A percentile compares a stretch with the other conserved stretches of the same genome.
Evolutionary conservation across 2,797 vertebrate species (phyloP).

Genomic region (Amblyopsis hoosieri): DNA sequence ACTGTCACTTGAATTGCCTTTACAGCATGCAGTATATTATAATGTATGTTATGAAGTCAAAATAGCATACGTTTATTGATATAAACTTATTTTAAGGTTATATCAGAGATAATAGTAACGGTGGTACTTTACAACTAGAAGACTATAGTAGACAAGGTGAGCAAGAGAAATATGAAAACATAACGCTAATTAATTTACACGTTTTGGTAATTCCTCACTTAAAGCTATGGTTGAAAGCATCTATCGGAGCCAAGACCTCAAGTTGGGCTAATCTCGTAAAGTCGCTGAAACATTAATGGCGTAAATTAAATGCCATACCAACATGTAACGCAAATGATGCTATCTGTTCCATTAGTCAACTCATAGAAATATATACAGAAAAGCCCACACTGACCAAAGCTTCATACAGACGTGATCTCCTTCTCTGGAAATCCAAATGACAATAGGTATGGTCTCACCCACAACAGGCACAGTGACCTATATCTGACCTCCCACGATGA

Average conservation of each 20-base stretch:
- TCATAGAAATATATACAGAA: slow-evolving; percentile 22
- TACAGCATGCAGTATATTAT: background rate
- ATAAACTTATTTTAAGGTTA: too few species aligned
- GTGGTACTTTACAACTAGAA: too few species aligned
- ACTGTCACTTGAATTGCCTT: slow-evolving; percentile 8
- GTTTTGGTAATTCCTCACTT: too few species aligned
- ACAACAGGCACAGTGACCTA: slow-evolving; percentile 29
- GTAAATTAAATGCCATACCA: background rate
- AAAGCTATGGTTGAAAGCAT: background rate
- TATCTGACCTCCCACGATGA: slow-evolving; percentile 30
- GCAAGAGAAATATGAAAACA: too few species aligned
- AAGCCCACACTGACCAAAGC: background rate
- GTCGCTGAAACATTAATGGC: slow-evolving; percentile 34
- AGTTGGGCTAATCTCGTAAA: slow-evolving; percentile 28
- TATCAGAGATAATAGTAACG: too few species aligned
- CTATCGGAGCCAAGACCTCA: slow-evolving; percentile 9
- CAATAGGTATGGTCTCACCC: slow-evolving; percentile 31
- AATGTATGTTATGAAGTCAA: slow-evolving; percentile 12
- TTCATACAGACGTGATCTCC: too few species aligned
- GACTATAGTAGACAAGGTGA: too few species aligned
- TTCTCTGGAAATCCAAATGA: background rate
- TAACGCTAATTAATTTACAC: too few species aligned
- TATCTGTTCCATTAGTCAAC: slow-evolving; percentile 10
- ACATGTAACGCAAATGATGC: slow-evolving; percentile 25
- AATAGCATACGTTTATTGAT: slow-evolving; percentile 1